Evolutionary conservation across 2,113 vertebrate species (phyloP), one percentile per base, ranked within the genome.

Genomic region (Nymphicus hollandicus): DNA sequence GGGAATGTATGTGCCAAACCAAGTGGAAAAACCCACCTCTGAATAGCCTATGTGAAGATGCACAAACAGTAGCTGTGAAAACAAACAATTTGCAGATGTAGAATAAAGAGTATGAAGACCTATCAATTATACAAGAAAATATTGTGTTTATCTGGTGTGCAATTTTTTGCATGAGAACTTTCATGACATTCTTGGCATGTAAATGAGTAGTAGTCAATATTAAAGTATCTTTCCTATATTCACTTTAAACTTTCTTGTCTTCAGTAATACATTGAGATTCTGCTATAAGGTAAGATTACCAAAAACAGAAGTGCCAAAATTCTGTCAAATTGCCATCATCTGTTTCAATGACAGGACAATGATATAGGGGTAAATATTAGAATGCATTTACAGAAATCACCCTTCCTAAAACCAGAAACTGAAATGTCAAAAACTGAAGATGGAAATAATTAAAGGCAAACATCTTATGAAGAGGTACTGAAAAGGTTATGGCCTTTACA

Each of bases 401-500:
- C 86, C 4, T 17, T 50, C 80, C 77, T 90, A 71, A 81, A 95
- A 39, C 6, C 35, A 37, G 91, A 93, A 91, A 35, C 43, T n/a
- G 31, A 72, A 52, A 22, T 80, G 70, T 91, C 58, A 78, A 35
- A 88, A 86, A 35, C 49, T 53, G 73, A 79, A 56, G 41, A 61
- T 92, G 80, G 83, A 93, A 94, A 60, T 88, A 91, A 84, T 88
- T 88, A 83, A 78, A 86, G 77, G 12, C 44, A 95, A 93, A 84
- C 8, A 14, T 81, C 28, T 15, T 58, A 0, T 79, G 41, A 94
- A 69, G 69, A 89, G 63, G 49, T 76, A 96, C 25, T 91, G 79
- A 88, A 94, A 92, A 93, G 58, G 65, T 91, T 94, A 78, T 41
- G 53, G 47, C 44, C 63, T 66, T 97, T 92, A 89, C 83, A 92